phyloP scores from a whole-genome alignment of 2,113 vertebrate species.

The Numida meleagris region DNA sequence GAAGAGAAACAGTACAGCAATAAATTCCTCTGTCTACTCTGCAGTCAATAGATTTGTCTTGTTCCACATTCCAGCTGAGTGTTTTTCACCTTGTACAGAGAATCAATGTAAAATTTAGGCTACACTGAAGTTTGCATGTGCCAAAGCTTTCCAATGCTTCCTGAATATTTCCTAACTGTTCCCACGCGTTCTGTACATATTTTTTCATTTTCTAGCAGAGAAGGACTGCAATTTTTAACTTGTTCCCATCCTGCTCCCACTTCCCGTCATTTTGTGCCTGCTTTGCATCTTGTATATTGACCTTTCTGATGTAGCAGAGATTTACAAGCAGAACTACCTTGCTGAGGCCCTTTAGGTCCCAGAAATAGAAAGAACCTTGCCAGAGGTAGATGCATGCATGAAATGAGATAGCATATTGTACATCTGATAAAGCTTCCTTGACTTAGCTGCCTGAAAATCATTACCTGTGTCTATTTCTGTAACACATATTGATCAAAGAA shows the following conservation, averaged over 20 bases:
- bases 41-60: constrained; percentile 37
- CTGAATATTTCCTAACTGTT: not conserved
- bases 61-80: not conserved
- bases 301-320: constrained; percentile 48
- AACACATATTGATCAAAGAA: constrained; percentile 16
- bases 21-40: constrained; percentile 22
- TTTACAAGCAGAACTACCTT: constrained; percentile 56
- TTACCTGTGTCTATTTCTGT: constrained; percentile 55
- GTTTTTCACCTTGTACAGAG: constrained; percentile 24
- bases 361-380: constrained; percentile 64
- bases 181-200: constrained; percentile 15
- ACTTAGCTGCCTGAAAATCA: constrained; percentile 38
- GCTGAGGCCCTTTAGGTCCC: constrained; percentile 27
- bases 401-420: constrained; percentile 65
- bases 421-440: constrained; percentile 55
- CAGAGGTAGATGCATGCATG: constrained; percentile 36
- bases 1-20: constrained; percentile 33
- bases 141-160: constrained; percentile 43
- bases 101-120: constrained; percentile 33
- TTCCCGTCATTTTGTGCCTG: constrained; percentile 15
- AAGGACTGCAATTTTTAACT: constrained; percentile 15
- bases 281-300: constrained; percentile 58
- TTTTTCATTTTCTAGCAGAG: constrained; percentile 38
- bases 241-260: constrained; percentile 13
- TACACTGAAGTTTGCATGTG: not conserved